Base-by-base conservation (phyloP, 2,797 vertebrate genomes). In the Leucoraja ocellata region DNA sequence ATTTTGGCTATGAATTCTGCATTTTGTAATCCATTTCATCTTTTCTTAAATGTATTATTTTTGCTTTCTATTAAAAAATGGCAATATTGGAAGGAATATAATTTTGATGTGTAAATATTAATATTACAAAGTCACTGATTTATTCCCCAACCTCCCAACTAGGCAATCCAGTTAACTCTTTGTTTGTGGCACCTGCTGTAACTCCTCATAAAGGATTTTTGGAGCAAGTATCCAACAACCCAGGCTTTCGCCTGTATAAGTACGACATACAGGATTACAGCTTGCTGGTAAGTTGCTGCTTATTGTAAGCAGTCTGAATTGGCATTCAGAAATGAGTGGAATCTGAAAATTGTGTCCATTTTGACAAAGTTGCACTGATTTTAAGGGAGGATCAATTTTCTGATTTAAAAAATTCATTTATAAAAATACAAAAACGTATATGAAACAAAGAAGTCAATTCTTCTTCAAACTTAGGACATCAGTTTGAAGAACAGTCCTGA, bases 161-260 rank as follows among this genome's bases (percentile, higher is more conserved):
- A 99, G 98, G 97, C 68, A 96, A 95, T 86, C 97, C 98, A 61
- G 86, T 99, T 94, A 98, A 95, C 94, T 98, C 98, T 93, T 93
- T 97, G 18, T 99, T 99, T 92, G 98, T 99, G 94, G 96, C 98
- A 4, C 98, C 98, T 95, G 98, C 98, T 93, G 96, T 99, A 39
- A 99, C 98, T 1, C 99, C 98, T 0, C 98, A 98, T 95, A 99
- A 95, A 95, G 77, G 71, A 18, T 5, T 95, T 5, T 11, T 5
- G 78, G 95, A 97, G 94, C 95, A 94, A 0, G 97, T 97, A 90
- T 97, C 98, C 16, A 99, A 99, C 95, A 99, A 99, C 94, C 98
- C 98, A 0, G 97, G 96, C 0, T 94, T 99, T 94, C 98, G 98
- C 65, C 95, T 98, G 78, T 99, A 98, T 95, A 94, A 97, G 71